Conservation (phyloP, 1,140 invertebrate species). For the Ditylenchus dipsaci region DNA sequence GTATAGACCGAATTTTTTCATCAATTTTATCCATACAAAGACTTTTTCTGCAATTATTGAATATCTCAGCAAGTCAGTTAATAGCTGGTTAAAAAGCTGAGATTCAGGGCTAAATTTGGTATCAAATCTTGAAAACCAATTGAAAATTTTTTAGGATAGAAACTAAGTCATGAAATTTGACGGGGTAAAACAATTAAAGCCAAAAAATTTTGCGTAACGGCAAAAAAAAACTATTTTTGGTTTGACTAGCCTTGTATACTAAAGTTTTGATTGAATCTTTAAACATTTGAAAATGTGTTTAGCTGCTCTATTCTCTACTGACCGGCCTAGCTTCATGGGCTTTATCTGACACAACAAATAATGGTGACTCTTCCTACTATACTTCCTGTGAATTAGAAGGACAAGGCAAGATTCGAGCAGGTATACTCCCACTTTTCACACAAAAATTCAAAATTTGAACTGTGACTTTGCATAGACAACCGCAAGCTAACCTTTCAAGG, state of each 20-base stretch:
- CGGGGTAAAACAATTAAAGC: too few relatives aligned
- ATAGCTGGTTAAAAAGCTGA: too few relatives aligned
- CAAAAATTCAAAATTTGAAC: background rate
- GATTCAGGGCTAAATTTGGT: too few relatives aligned
- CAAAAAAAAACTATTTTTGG: background rate
- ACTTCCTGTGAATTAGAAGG: slow-evolving; percentile 51
- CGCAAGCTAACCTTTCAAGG: slow-evolving; percentile 46
- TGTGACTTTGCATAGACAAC: slow-evolving; percentile 45
- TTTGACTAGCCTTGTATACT: background rate
- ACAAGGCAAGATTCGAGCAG: slow-evolving; percentile 49
- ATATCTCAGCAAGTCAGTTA: background rate
- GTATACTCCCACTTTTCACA: slow-evolving; percentile 24
- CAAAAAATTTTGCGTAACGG: background rate
- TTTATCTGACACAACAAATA: slow-evolving; percentile 45
- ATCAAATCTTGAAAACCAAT: background rate
- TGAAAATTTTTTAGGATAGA: too few relatives aligned
- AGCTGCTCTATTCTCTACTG: slow-evolving; percentile 52
- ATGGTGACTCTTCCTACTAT: slow-evolving; percentile 52
- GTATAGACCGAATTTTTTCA: too few relatives aligned
- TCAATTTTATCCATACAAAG: too few relatives aligned
- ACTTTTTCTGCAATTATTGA: background rate
- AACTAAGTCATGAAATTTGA: too few relatives aligned
- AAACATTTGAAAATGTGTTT: slow-evolving; percentile 9
- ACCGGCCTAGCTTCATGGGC: slow-evolving; percentile 47
- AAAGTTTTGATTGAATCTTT: background rate